Base-by-base conservation (phyloP, 2,113 vertebrate species). In the Corydoras maculifer region DNA sequence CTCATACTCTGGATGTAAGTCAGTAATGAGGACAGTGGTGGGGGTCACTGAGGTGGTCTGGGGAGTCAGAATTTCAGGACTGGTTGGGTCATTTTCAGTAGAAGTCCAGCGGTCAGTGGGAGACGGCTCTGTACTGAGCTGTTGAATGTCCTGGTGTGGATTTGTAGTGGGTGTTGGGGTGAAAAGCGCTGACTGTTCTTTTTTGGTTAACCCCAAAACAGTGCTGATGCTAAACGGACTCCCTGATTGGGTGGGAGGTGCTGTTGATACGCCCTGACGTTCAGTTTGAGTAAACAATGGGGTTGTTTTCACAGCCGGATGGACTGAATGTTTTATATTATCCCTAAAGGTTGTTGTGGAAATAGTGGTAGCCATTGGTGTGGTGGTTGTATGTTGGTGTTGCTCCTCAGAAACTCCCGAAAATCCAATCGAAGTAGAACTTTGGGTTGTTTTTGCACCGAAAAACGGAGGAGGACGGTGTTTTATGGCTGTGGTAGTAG, bases 391-490 rank as follows among this genome's bases (percentile, higher is more conserved):
- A 0, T 79, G 48, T 49, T 70, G 43, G 48, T 58, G 14, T 8
- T 64, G 11, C 74, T 50, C 68, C 14, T 30, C 8, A 61, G 58
- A 48, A 58, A n/a, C 0, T 9, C 25, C 57, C 14, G 49, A 57
- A 48, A 61, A 14, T 18, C 8, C 12, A 62, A 58, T 62, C 54
- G 58, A 69, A 69, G 30, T 13, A 55, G 62, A 48, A 14, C 13
- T 14, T 58, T 35, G 78, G n/a, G 81, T 79, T 12, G 77, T 77
- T 74, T 25, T 77, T 61, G 75, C 4, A 9, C 13, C 78, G 63
- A 53, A 49, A n/a, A 76, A 18, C 31, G 62, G 35, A 75, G 68
- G 57, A 30, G 35, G 12, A 7, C 32, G 58, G 4, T 9, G 43
- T 35, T 74, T 72, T 64, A 70, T 67, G 64, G 68, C 61, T 32